phyloP scores from a whole-genome alignment of 2,888 invertebrate species.

The Lasioglossum malachurum region DNA sequence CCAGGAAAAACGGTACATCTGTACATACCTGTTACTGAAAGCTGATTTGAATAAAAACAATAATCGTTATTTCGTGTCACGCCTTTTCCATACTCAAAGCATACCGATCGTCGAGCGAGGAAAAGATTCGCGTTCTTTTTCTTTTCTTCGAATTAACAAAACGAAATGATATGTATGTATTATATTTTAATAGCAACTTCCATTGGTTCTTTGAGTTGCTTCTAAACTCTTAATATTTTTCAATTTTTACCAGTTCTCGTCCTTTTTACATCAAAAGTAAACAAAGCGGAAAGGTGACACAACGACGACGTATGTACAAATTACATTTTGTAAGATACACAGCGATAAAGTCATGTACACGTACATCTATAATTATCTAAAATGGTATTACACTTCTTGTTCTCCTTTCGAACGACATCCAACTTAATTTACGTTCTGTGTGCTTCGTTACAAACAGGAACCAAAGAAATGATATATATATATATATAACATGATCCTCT shows the following conservation, averaged over 20 bases:
- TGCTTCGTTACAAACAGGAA: slow-evolving; percentile 66
- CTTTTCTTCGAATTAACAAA: slow-evolving; percentile 28
- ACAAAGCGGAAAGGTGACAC: slow-evolving; percentile 79
- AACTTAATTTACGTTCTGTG: slow-evolving; percentile 70
- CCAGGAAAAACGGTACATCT: slow-evolving; percentile 33
- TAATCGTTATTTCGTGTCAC: slow-evolving; percentile 3
- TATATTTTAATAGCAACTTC: slow-evolving; percentile 79
- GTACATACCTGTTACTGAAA: slow-evolving; percentile 45
- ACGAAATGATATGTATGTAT: slow-evolving; percentile 74
- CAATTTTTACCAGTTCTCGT: slow-evolving; percentile 53
- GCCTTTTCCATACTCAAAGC: slow-evolving; percentile 14
- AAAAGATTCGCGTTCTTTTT: background rate
- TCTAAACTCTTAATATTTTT: slow-evolving; percentile 72
- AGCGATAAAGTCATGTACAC: slow-evolving; percentile 79
- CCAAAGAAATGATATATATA: slow-evolving; percentile 48
- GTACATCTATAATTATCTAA: slow-evolving; percentile 75
- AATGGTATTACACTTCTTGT: slow-evolving; percentile 68
- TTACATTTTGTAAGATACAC: slow-evolving; percentile 81
- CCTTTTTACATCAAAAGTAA: slow-evolving; percentile 80
- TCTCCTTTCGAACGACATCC: slow-evolving; percentile 64
- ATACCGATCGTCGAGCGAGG: background rate
- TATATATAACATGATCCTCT: slow-evolving; percentile 61
- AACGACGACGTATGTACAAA: slow-evolving; percentile 82
- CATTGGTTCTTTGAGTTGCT: slow-evolving; percentile 72
- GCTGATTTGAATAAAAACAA: slow-evolving; percentile 63